These are phyloP conservation scores for Albula goreensis DNA, from an alignment of 2,113 vertebrate species.

Conservation along the genomic window DNA sequence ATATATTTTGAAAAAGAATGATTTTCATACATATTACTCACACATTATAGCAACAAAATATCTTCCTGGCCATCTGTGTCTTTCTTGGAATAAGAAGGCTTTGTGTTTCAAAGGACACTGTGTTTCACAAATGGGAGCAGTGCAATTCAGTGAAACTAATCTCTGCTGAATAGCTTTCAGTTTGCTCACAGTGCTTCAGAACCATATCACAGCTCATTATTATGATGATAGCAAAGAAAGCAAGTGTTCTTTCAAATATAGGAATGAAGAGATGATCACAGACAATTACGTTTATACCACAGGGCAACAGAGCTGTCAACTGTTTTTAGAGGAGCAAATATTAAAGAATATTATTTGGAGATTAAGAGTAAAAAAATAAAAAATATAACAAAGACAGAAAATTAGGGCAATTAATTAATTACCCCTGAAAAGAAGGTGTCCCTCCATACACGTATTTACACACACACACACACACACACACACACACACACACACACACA, in stretches of 20 bases:
- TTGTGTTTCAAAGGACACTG: constrained; percentile 7
- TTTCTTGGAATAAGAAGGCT: not conserved
- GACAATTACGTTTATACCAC: not conserved
- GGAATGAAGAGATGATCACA: not conserved
- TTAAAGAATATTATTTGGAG: not conserved
- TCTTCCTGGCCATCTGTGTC: not conserved
- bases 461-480: not conserved
- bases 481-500: not conserved
- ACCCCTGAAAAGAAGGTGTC: no score
- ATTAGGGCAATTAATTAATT: no score
- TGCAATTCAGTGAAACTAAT: constrained; percentile 11
- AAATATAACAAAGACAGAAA: no score
- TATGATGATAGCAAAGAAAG: not conserved
- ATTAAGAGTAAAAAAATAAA: not conserved
- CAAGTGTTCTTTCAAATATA: not conserved
- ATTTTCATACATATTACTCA: not conserved
- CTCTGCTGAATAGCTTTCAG: constrained; percentile 12
- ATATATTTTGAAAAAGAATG: not conserved
- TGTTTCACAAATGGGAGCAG: constrained; percentile 1
- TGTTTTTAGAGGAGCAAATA: not conserved
- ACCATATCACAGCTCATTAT: not conserved
- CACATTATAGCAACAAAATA: not conserved
- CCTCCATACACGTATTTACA: no score
- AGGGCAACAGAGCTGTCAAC: not conserved
- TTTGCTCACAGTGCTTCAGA: not conserved